phyloP scores from a whole-genome alignment of 2,113 vertebrate genomes.

The Cinclus mexicanus region DNA sequence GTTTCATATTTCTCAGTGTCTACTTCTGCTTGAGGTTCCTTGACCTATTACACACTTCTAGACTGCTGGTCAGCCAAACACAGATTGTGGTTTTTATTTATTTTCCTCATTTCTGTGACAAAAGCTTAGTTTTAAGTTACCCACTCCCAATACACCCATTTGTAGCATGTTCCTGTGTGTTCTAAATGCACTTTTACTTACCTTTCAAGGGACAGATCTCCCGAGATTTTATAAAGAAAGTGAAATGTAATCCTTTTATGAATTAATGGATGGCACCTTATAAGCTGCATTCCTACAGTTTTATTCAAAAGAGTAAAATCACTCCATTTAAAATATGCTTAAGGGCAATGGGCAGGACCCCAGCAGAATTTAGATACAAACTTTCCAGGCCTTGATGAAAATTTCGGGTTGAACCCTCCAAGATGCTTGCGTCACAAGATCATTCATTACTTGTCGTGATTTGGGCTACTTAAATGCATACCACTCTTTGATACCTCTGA shows the following conservation, averaged over 20 bases:
- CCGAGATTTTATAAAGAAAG: not conserved
- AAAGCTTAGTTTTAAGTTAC: not conserved
- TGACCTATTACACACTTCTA: not conserved
- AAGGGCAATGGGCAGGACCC: not conserved
- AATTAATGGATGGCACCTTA: not conserved
- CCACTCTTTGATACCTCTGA: not conserved
- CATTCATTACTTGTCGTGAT: not conserved
- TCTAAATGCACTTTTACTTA: not conserved
- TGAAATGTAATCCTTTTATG: not conserved
- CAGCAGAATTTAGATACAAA: not conserved
- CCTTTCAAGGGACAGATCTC: not conserved
- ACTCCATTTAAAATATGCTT: not conserved
- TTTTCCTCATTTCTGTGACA: not conserved
- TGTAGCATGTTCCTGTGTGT: not conserved
- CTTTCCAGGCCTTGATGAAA: not conserved
- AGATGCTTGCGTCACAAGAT: not conserved
- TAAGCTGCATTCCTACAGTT: not conserved
- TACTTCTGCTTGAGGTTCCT: not conserved
- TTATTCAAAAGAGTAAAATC: not conserved
- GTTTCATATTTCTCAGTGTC: not conserved
- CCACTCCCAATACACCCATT: accelerated
- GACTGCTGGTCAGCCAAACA: not conserved
- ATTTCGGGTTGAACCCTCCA: not conserved
- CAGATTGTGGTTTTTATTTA: not conserved
- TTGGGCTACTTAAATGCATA: not conserved